Conservation (phyloP, 2,888 invertebrate genomes). For the Eupithecia abbreviata region DNA sequence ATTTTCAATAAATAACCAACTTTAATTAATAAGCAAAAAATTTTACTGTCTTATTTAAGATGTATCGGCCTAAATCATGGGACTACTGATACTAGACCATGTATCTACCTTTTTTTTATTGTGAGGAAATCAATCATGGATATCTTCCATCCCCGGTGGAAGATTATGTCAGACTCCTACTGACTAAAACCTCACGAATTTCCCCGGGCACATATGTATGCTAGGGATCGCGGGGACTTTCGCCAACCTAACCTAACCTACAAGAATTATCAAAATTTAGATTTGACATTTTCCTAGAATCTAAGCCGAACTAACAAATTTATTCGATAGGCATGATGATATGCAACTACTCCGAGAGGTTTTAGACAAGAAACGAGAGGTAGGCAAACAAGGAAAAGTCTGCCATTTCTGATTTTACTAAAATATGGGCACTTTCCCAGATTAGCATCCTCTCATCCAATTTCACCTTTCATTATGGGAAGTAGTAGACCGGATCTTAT, state of each 20-base stretch:
- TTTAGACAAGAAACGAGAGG: slow-evolving; percentile 10
- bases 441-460: slow-evolving; percentile 43
- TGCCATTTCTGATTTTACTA: slow-evolving; percentile 31
- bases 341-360: no score
- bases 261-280: no score
- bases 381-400: slow-evolving; percentile 29
- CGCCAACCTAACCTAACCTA: no score
- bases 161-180: no score
- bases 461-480: slow-evolving; percentile 45
- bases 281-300: background rate
- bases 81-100: no score
- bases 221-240: no score
- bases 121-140: no score
- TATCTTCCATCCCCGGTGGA: no score
- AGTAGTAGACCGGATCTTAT: slow-evolving; percentile 42
- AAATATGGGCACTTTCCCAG: slow-evolving; percentile 39
- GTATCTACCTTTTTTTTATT: no score
- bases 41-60: background rate
- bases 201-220: no score
- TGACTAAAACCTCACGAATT: no score
- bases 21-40: background rate
- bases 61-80: no score
- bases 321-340: background rate
- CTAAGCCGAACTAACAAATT: background rate
- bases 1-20: background rate